Percentiles rank a stretch among this genome's conserved stretches.
Evolutionary conservation across 2,113 vertebrate genomes (phyloP).

Genomic region (Pituophis catenifer): DNA sequence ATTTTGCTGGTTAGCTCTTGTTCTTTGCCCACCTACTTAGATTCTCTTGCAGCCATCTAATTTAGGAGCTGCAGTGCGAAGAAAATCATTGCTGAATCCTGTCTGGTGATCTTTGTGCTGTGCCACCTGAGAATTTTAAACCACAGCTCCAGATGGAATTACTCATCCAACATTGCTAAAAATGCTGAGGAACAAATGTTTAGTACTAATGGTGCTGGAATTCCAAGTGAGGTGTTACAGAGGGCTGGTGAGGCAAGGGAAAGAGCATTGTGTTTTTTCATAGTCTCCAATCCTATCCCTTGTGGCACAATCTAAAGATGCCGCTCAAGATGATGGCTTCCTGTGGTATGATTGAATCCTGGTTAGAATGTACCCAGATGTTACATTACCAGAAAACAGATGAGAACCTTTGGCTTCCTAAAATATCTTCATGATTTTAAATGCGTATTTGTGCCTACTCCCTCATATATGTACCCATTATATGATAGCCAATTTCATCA

Average conservation of each 20-base stretch:
- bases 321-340: neutral
- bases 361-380: neutral
- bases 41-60: neutral
- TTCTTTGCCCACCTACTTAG: neutral
- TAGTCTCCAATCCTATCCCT: neutral
- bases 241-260: neutral
- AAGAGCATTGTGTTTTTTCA: neutral
- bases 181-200: conserved; percentile 5
- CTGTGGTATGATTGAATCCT: neutral
- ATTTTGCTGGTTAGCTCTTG: neutral
- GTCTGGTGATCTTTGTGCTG: conserved; percentile 13
- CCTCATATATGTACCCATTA: neutral
- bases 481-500: neutral
- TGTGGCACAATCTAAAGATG: neutral
- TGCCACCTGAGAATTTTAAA: conserved; percentile 13
- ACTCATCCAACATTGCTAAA: conserved; percentile 28
- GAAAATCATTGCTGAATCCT: neutral
- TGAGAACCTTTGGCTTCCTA: neutral
- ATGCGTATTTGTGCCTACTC: neutral
- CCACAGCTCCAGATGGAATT: conserved; percentile 25
- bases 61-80: neutral
- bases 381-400: neutral
- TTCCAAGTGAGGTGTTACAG: conserved; percentile 3
- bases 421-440: neutral
- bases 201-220: conserved; percentile 8